Evolutionary conservation across 2,113 vertebrate genomes (phyloP).

Genomic region (Elephantulus edwardii): DNA sequence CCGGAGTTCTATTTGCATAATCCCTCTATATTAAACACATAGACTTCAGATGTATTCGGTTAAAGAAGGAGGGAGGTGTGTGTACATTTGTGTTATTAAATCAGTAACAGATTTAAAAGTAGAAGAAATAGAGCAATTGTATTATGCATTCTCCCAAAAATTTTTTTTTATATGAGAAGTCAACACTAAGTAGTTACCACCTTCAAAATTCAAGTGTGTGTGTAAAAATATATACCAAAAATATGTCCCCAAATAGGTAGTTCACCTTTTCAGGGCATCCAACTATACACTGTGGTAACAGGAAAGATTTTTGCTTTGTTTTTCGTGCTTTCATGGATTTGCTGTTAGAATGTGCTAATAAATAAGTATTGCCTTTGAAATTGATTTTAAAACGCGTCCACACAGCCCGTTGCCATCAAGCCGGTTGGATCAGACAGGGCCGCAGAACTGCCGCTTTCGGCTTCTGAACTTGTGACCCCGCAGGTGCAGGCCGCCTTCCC

Average conservation of each 20-base stretch:
- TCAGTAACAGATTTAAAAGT: slow-evolving; percentile 29
- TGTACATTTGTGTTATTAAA: background rate
- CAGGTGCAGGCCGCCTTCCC: too few species aligned
- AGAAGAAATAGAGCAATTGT: background rate
- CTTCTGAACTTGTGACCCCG: too few species aligned
- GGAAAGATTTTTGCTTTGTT: fast-evolving
- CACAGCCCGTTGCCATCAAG: too few species aligned
- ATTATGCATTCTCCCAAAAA: background rate
- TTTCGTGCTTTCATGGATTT: background rate
- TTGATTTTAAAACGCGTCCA: background rate
- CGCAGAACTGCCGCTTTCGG: too few species aligned
- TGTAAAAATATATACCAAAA: background rate
- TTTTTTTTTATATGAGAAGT: fast-evolving
- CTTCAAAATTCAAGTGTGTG: fast-evolving
- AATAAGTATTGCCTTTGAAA: background rate
- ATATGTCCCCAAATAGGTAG: too few species aligned
- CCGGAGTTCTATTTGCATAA: background rate
- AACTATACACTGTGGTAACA: too few species aligned
- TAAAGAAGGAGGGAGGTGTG: background rate
- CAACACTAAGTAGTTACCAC: background rate
- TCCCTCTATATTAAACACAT: slow-evolving; percentile 15
- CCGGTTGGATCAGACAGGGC: too few species aligned
- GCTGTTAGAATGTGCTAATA: background rate
- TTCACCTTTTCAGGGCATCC: too few species aligned
- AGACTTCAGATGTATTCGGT: background rate